Base-by-base conservation (phyloP, 2,797 vertebrate species). In the Knipowitschia caucasica region DNA sequence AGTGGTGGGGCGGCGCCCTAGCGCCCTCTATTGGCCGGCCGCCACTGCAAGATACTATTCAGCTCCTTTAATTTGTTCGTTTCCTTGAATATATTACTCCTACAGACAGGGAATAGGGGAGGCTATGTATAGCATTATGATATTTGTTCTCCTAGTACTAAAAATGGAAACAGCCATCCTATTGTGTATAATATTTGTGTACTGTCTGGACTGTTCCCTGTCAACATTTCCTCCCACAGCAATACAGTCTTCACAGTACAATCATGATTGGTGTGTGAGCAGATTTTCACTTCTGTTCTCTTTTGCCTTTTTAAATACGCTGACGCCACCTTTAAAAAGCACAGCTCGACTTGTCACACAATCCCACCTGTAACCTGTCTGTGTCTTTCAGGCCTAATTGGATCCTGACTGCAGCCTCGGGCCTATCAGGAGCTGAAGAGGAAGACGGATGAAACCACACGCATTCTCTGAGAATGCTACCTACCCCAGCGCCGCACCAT, bases 381-480 rank as follows among this genome's bases (percentile, higher is more conserved):
- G 44, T 89, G 75, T 86, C 70, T 83, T 75, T 50, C 73, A 89
- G 89, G 80, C 88, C 66, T 71, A 70, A 82, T 58, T 72, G 73
- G 75, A 70, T 71, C 77, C 71, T 67, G 75, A 67, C 83, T 79
- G 84, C 85, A 83, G 84, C 78, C 69, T 52, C 75, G 80, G 86
- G 80, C 78, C 72, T 67, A 81, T 73, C 68, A 72, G 73, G 68
- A 77, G 69, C 70, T 69, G 34, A 64, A 56, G 69, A 73, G 56
- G 69, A 80, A 67, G 71, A 80, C 71, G 60, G 80, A 88, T 77
- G 82, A 78, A 75, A 75, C 75, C 65, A 27, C 74, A 66, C 77
- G 64, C 65, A 82, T 85, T 69, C 72, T 69, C 76, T 79, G 84
- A 89, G 82, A 85, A 88, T 87, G 85, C 61, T 67, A 65, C 67